Evolutionary conservation across 2,888 invertebrate species (phyloP).

Genomic region (Eucriotettix oculatus): DNA sequence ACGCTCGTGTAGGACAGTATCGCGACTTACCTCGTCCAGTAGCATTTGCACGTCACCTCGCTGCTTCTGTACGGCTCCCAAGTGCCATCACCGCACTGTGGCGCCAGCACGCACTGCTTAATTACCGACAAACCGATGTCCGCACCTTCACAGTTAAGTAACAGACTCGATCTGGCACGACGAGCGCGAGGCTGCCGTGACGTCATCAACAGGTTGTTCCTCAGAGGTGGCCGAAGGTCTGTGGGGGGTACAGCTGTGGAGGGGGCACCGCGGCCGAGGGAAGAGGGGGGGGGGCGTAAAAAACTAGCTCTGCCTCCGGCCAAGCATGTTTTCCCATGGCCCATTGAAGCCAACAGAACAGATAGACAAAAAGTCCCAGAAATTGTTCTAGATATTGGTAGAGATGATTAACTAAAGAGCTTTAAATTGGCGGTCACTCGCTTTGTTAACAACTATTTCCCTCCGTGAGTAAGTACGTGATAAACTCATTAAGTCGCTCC

Average conservation of each 20-base stretch:
- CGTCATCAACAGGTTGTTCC: constrained; percentile 13
- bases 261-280: background rate
- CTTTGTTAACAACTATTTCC: background rate
- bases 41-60: background rate
- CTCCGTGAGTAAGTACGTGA: background rate
- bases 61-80: background rate
- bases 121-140: background rate
- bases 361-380: background rate
- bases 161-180: background rate
- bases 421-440: background rate
- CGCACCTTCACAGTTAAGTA: constrained; percentile 1
- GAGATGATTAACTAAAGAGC: background rate
- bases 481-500: background rate
- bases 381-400: background rate
- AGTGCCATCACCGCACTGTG: too few relatives aligned
- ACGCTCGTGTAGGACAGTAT: too few relatives aligned
- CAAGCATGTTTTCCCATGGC: background rate
- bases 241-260: constrained; percentile 10
- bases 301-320: background rate
- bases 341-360: background rate
- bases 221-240: constrained; percentile 12
- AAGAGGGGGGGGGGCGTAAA: background rate
- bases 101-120: background rate
- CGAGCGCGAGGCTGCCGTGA: constrained; percentile 4
- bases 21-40: background rate